Evolutionary conservation across 2,113 vertebrate species (phyloP).

Genomic region (Marcusenius ussheri): DNA sequence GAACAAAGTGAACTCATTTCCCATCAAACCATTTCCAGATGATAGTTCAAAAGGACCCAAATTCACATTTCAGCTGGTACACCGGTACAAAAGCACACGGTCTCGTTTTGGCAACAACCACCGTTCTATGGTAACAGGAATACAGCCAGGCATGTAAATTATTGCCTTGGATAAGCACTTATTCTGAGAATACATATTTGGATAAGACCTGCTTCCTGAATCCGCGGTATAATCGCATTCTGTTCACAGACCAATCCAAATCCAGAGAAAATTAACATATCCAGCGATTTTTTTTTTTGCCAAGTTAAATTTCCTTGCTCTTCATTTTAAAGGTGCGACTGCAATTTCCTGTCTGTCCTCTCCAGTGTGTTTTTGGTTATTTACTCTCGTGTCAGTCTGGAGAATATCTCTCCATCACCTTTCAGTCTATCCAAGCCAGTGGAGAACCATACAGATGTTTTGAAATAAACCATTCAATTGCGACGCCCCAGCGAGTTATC

Average conservation of each 20-base stretch:
- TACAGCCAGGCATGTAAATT: not conserved
- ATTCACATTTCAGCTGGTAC: not conserved
- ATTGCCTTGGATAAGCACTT: not conserved
- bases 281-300: not conserved
- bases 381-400: not conserved
- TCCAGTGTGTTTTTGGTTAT: not conserved
- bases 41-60: not conserved
- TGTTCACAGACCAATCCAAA: not conserved
- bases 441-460: not conserved
- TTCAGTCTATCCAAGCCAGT: not conserved
- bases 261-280: not conserved
- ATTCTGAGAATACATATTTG: not conserved
- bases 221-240: not conserved
- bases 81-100: not conserved
- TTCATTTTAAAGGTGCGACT: not conserved
- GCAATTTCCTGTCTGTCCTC: not conserved
- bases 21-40: not conserved
- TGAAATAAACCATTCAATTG: not conserved
- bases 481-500: not conserved
- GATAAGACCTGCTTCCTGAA: not conserved
- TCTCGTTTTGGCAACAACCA: not conserved
- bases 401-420: conserved; percentile 4
- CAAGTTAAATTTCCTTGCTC: conserved; percentile 1
- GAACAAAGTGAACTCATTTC: not conserved
- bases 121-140: not conserved